Base-by-base conservation (phyloP, 2,888 invertebrate species). In the Tyria jacobaeae region DNA sequence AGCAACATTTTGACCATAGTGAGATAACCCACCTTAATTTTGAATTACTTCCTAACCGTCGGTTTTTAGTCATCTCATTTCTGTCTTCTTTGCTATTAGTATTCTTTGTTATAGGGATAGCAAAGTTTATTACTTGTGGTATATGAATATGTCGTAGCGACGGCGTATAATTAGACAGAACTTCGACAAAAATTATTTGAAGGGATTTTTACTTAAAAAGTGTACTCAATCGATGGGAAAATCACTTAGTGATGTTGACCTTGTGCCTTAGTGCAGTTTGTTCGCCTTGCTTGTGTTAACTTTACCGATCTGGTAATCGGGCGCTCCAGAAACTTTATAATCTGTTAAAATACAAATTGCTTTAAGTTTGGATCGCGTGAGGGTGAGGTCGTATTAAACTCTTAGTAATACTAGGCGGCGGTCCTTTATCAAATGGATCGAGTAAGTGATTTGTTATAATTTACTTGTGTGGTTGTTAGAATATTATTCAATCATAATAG, bases 161-260 rank as follows among this genome's bases (percentile, higher is more conserved):
- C n/a, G n/a, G n/a, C n/a, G n/a, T n/a, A n/a, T n/a, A n/a, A n/a
- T n/a, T n/a, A n/a, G n/a, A n/a, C n/a, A n/a, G n/a, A n/a, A n/a
- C n/a, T n/a, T n/a, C n/a, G n/a, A n/a, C n/a, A n/a, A n/a, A n/a
- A n/a, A n/a, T n/a, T n/a, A n/a, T n/a, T n/a, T n/a, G n/a, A n/a
- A n/a, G n/a, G n/a, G n/a, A n/a, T n/a, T 80, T 78, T 84, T 84
- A 82, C 81, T 84, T 81, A 84, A 84, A 78, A 77, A 82, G 81
- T 80, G 74, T 71, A 68, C 72, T 81, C 78, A 85, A 86, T 87
- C 86, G 83, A 88, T 85, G 75, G 76, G 81, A 83, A 87, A 85
- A 85, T 88, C 83, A 85, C 81, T 89, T 84, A 59, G 68, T 59
- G 60, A 64, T 66, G 60, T 60, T 62, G 64, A 64, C 64, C 57